Evolutionary conservation across 2,888 invertebrate species (phyloP).

Genomic region (Nomada fucata): DNA sequence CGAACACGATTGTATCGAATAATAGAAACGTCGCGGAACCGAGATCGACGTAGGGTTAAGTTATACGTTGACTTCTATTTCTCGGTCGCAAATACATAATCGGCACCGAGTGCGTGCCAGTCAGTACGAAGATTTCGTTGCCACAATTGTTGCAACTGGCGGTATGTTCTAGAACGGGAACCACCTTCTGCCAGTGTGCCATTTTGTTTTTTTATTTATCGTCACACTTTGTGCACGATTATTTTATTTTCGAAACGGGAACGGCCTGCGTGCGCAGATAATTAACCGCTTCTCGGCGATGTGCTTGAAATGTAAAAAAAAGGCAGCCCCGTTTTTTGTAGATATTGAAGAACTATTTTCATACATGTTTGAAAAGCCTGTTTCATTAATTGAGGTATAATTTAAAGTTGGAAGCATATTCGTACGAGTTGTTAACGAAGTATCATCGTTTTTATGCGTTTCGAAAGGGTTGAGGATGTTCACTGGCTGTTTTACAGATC

Average conservation of each 20-base stretch:
- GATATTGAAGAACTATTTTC: too few relatives aligned
- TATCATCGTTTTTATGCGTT: too few relatives aligned
- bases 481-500: background rate
- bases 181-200: constrained; percentile 6
- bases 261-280: too few relatives aligned
- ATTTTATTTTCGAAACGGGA: background rate
- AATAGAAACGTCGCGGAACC: constrained; percentile 45
- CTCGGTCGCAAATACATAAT: constrained; percentile 26
- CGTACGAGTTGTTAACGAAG: too few relatives aligned
- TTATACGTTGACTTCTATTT: constrained; percentile 65
- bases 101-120: constrained; percentile 40
- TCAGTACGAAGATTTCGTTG: constrained; percentile 51
- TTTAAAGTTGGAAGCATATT: too few relatives aligned
- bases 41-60: constrained; percentile 60
- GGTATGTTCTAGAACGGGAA: background rate
- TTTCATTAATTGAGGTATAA: too few relatives aligned
- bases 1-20: constrained; percentile 8
- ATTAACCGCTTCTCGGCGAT: too few relatives aligned
- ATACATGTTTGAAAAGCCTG: too few relatives aligned
- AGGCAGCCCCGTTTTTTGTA: too few relatives aligned
- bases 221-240: background rate
- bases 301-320: too few relatives aligned
- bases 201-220: constrained; percentile 27
- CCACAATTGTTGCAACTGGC: constrained; percentile 41
- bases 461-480: too few relatives aligned